Conservation (phyloP, 2,113 vertebrate species). For the Entomyzon cyanotis region DNA sequence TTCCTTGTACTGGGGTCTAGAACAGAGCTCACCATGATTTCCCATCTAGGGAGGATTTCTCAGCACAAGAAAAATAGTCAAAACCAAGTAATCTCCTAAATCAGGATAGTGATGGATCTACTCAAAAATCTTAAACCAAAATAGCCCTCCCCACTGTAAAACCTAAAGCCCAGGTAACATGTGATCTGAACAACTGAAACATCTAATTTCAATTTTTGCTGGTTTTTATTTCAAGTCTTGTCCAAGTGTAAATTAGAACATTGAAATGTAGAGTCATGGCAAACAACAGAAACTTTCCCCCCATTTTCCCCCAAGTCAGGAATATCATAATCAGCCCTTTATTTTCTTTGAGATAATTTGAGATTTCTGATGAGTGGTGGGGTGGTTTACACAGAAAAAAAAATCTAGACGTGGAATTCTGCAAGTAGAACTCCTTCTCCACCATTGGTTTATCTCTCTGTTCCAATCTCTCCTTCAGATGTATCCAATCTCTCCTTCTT, state of each 20-base stretch:
- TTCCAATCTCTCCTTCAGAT: neutral
- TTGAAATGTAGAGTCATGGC: neutral
- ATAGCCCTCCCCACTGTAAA: neutral
- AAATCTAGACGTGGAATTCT: neutral
- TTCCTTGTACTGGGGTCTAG: slow-evolving; percentile 5
- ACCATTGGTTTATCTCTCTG: neutral
- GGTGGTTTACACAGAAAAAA: neutral
- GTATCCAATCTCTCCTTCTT: too few relatives aligned
- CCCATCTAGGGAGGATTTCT: neutral
- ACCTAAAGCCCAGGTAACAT: neutral
- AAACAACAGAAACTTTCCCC: neutral
- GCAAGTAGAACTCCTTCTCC: neutral
- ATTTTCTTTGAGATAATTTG: neutral
- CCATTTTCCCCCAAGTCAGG: neutral
- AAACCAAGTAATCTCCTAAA: neutral
- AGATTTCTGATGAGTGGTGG: neutral
- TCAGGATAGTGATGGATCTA: neutral
- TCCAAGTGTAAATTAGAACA: neutral
- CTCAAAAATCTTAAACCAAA: neutral
- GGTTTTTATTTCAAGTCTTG: neutral
- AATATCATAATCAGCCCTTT: neutral
- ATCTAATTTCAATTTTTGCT: neutral
- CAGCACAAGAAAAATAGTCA: neutral
- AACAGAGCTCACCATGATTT: neutral
- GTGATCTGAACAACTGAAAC: neutral